Percentiles rank a stretch among this genome's conserved stretches.
Conservation (phyloP, 2,797 vertebrate species). For the Phalanger gymnotis region DNA sequence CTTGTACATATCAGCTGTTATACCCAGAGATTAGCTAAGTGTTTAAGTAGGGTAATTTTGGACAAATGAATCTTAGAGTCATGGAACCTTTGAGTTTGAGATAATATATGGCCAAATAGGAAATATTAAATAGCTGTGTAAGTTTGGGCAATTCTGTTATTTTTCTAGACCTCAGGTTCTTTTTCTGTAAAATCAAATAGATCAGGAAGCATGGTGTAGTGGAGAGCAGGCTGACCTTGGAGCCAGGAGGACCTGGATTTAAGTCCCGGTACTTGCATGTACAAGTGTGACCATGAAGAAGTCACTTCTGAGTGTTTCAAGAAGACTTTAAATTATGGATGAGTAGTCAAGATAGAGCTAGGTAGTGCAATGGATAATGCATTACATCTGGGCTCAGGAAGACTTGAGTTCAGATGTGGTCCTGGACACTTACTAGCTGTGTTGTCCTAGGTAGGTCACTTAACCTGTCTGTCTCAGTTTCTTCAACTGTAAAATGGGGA, state of each 20-base stretch:
- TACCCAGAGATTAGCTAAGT: slow-evolving; percentile 36
- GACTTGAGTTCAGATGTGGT: neutral
- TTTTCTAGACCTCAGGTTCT: neutral
- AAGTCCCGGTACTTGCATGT: neutral
- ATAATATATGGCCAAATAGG: neutral
- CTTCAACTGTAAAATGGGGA: neutral
- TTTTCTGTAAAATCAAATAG: neutral
- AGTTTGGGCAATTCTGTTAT: neutral
- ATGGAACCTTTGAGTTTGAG: neutral
- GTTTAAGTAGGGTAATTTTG: slow-evolving; percentile 5
- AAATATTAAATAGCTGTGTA: neutral
- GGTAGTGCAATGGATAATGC: neutral
- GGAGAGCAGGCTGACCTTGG: neutral
- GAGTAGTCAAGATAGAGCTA: neutral
- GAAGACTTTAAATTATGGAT: neutral
- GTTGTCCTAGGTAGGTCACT: neutral
- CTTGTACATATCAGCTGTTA: slow-evolving; percentile 66
- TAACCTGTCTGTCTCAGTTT: neutral
- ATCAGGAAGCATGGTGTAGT: neutral
- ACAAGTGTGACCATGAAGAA: neutral
- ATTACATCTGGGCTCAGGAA: neutral
- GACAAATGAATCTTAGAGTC: neutral
- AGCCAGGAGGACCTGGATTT: neutral
- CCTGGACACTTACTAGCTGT: neutral
- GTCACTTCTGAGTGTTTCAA: neutral